phyloP scores from a whole-genome alignment of 2,113 vertebrate species.

The cat (Felis catus) region F.catus_Fca126_mat1.0 CM031416.1:112184001-112184500 shows the following conservation, averaged over 20 bases:
- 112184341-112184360: neutral
- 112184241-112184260: neutral
- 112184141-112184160: neutral
- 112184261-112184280: neutral
- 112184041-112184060: neutral
- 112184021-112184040: neutral
- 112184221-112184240: neutral
- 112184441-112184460: neutral
- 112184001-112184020: neutral
- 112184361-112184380: neutral
- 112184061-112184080: neutral
- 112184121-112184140: neutral
- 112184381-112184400: slow-evolving; percentile 15
- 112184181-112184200: neutral
- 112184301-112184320: neutral
- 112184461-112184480: neutral
- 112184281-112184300: neutral
- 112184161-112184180: neutral
- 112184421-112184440: neutral
- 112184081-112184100: neutral
- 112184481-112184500: neutral
- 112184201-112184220: neutral
- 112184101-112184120: neutral
- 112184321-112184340: neutral
- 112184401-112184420: neutral